Evolutionary conservation across 2,113 vertebrate genomes (phyloP).

Genomic region (Mionectes macconnelli): DNA sequence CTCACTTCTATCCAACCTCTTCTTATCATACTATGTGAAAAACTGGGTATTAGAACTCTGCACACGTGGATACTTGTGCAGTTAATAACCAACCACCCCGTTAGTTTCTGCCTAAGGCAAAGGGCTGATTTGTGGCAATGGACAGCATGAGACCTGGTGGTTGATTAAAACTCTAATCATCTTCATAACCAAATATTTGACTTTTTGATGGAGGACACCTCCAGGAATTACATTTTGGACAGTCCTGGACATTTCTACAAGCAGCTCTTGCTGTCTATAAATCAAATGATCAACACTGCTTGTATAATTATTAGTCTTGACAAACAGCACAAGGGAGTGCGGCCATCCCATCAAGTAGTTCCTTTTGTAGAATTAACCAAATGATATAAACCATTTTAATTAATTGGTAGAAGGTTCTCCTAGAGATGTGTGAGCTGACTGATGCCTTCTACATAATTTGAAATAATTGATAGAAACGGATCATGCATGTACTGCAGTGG

Average conservation of each 20-base stretch:
- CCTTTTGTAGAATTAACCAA: background rate
- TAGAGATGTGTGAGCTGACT: background rate
- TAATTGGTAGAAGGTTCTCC: background rate
- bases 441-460: background rate
- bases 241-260: background rate
- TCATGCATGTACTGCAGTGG: background rate
- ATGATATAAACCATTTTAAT: background rate
- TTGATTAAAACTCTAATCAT: background rate
- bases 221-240: background rate
- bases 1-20: background rate
- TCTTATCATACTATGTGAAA: background rate
- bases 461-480: background rate
- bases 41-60: background rate
- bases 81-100: background rate
- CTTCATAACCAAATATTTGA: background rate
- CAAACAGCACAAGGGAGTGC: background rate
- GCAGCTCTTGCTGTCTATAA: background rate
- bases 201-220: background rate
- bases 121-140: background rate
- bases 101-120: background rate
- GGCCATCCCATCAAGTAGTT: background rate
- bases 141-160: background rate
- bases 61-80: fast-evolving
- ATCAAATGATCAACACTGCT: background rate
- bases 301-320: background rate